Conservation (phyloP, 2,797 vertebrate genomes). For the Bradypus variegatus region DNA sequence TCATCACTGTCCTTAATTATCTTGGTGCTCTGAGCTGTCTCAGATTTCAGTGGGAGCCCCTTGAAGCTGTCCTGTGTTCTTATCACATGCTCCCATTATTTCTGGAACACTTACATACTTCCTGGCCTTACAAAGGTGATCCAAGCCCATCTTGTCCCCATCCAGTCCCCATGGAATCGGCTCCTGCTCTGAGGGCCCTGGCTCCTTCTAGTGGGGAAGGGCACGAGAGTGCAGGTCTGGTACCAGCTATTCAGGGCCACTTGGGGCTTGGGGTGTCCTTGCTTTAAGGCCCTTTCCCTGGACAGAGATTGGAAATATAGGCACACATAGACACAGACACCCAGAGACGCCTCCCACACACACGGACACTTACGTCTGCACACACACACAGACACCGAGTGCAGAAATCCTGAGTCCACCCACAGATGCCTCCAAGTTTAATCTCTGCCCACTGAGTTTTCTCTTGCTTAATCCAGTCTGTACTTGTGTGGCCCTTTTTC, state of each 20-base stretch:
- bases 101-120: neutral
- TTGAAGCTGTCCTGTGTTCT: neutral
- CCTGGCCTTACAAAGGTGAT: neutral
- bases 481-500: neutral
- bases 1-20: neutral
- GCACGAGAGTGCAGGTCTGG: neutral
- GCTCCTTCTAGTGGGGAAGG: neutral
- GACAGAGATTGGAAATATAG: neutral
- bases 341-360: too few relatives aligned
- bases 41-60: neutral
- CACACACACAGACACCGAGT: neutral
- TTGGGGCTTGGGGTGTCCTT: neutral
- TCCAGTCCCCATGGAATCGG: neutral
- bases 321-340: too few relatives aligned
- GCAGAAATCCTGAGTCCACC: neutral
- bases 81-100: neutral
- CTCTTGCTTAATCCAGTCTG: neutral
- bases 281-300: neutral
- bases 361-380: too few relatives aligned
- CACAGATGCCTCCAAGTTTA: neutral
- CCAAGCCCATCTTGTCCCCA: neutral
- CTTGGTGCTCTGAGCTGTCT: neutral
- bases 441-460: neutral
- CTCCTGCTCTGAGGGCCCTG: neutral
- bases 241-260: neutral